These are phyloP conservation scores for Myrmecophaga tridactyla DNA, from an alignment of 2,113 vertebrate species.

Conservation along the genomic window DNA sequence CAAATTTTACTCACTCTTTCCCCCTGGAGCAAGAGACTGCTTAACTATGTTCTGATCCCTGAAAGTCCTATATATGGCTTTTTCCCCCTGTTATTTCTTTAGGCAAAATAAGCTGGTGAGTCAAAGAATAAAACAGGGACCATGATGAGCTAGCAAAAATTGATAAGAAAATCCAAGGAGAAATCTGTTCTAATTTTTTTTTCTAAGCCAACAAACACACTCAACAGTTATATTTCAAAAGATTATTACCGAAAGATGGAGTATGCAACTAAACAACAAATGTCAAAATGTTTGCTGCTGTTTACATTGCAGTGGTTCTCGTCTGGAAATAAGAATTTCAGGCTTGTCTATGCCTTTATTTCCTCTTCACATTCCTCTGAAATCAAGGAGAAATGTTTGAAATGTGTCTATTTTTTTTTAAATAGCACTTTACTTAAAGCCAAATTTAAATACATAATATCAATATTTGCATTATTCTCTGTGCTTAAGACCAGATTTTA, in stretches of 20 bases:
- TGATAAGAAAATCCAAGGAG: not conserved
- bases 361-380: not conserved
- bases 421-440: conserved; percentile 57
- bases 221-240: not conserved
- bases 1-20: not conserved
- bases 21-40: not conserved
- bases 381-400: conserved; percentile 46
- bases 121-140: conserved; percentile 24
- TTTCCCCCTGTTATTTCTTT: not conserved
- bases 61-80: not conserved
- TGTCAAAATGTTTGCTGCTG: not conserved
- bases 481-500: conserved; percentile 69
- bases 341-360: not conserved
- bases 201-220: not conserved
- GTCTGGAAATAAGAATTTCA: not conserved
- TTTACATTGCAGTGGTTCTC: not conserved
- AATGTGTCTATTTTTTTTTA: conserved; percentile 67
- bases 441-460: conserved; percentile 79
- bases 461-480: conserved; percentile 73
- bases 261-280: not conserved
- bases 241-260: not conserved
- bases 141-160: not conserved
- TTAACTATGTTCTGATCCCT: not conserved
- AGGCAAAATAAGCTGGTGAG: not conserved
- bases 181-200: not conserved